Evolutionary conservation across 2,113 vertebrate genomes (phyloP).

Genomic region (Channa argus): DNA sequence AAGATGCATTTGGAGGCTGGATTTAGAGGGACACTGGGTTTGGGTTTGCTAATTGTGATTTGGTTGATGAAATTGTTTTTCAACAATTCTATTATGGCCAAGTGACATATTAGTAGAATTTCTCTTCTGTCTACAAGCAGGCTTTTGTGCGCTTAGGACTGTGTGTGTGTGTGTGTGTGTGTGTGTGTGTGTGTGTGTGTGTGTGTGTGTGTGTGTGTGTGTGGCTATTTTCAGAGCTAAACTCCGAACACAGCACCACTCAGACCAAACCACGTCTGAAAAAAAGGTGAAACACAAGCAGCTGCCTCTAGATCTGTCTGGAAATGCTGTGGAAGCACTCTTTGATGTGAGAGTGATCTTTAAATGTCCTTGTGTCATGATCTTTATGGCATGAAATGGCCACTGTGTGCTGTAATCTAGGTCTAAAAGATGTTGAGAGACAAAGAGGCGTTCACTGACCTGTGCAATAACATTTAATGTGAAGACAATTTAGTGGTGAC

Average conservation of each 20-base stretch:
- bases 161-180: conserved; percentile 8
- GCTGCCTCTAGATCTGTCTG: neutral
- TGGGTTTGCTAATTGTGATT: conserved; percentile 49
- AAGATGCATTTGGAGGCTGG: conserved; percentile 46
- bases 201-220: neutral
- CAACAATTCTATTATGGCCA: conserved; percentile 35
- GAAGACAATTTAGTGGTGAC: conserved; percentile 20
- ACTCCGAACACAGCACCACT: no score
- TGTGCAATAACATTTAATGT: conserved; percentile 45
- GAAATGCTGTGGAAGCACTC: conserved; percentile 23
- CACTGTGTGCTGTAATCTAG: conserved; percentile 4
- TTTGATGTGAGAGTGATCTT: conserved; percentile 28
- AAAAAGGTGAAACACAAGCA: no score
- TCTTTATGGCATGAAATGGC: conserved; percentile 44
- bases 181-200: neutral
- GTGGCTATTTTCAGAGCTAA: conserved; percentile 13
- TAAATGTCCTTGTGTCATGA: conserved; percentile 46
- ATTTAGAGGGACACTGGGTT: conserved; percentile 20
- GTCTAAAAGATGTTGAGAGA: conserved; percentile 15
- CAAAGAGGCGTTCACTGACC: conserved; percentile 59
- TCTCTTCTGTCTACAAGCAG: neutral
- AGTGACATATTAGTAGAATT: conserved; percentile 9
- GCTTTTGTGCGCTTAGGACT: neutral
- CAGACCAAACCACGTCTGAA: no score
- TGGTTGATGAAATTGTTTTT: conserved; percentile 28